Evolutionary conservation across 2,797 vertebrate genomes (phyloP).

Genomic region (Diplodus sargus): DNA sequence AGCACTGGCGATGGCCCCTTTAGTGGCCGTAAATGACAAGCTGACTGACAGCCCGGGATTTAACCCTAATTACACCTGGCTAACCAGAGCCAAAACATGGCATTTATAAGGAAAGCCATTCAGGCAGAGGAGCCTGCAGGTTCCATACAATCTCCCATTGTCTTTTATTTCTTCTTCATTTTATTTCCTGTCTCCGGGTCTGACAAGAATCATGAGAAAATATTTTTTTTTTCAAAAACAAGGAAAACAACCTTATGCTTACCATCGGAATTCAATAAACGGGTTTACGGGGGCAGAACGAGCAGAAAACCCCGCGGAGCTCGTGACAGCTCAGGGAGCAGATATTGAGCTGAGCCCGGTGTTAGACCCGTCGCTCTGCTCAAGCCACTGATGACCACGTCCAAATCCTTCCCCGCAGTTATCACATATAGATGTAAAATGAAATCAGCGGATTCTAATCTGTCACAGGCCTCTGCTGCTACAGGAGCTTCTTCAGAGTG

Average conservation of each 20-base stretch:
- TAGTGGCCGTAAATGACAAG: slow-evolving; percentile 69
- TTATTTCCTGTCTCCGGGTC: slow-evolving; percentile 37
- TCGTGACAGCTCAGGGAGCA: slow-evolving; percentile 49
- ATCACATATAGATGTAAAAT: slow-evolving; percentile 48
- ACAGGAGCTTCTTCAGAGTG: not conserved
- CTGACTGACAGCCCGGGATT: slow-evolving; percentile 69
- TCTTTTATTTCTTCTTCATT: slow-evolving; percentile 35
- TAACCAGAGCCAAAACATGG: slow-evolving; percentile 63
- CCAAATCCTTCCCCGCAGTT: slow-evolving; percentile 18
- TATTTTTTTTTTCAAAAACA: not conserved
- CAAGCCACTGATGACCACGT: slow-evolving; percentile 32
- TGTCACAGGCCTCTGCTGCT: slow-evolving; percentile 22
- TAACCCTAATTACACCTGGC: slow-evolving; percentile 76
- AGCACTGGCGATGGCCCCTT: slow-evolving; percentile 64
- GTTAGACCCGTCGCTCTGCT: slow-evolving; percentile 26
- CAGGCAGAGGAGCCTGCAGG: not conserved
- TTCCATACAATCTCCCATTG: slow-evolving; percentile 15
- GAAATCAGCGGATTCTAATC: slow-evolving; percentile 40
- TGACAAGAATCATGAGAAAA: slow-evolving; percentile 46
- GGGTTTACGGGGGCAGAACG: slow-evolving; percentile 60
- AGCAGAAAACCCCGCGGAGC: slow-evolving; percentile 33
- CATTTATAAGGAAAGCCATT: slow-evolving; percentile 55
- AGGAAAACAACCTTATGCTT: slow-evolving; percentile 32
- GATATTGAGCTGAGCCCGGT: slow-evolving; percentile 29
- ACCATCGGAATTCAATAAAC: slow-evolving; percentile 63